Evolutionary conservation across 2,888 invertebrate species (phyloP).

Genomic region (Anticlea derivata): DNA sequence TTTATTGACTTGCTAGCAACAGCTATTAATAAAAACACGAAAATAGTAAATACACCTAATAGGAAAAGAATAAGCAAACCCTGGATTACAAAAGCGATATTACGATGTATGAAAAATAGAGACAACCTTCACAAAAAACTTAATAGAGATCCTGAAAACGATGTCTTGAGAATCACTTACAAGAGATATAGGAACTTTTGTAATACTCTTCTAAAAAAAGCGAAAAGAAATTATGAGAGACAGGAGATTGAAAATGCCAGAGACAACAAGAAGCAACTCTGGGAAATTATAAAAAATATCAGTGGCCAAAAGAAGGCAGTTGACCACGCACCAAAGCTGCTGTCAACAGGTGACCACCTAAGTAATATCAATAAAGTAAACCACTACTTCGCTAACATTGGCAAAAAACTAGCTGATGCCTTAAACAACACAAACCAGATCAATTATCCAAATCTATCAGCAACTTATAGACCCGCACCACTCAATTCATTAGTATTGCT

Average conservation of each 20-base stretch:
- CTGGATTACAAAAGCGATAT: slow-evolving; percentile 1
- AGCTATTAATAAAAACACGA: background rate
- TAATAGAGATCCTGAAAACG: slow-evolving; percentile 6
- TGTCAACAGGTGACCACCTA: background rate
- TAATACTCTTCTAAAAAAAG: slow-evolving; percentile 12
- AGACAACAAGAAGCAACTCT: slow-evolving; percentile 12
- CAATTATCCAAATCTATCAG: background rate
- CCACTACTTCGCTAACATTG: background rate
- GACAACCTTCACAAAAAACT: slow-evolving; percentile 12
- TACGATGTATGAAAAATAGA: slow-evolving; percentile 12
- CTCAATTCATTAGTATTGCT: background rate
- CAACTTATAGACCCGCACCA: no score
- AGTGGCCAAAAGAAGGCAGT: background rate
- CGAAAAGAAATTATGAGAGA: slow-evolving; percentile 10
- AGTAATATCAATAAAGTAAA: background rate
- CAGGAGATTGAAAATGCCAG: slow-evolving; percentile 7
- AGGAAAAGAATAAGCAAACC: background rate
- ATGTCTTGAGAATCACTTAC: slow-evolving; percentile 9
- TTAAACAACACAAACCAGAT: background rate
- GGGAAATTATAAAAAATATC: slow-evolving; percentile 12
- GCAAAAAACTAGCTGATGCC: background rate
- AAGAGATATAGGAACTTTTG: slow-evolving; percentile 20
- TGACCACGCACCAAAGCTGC: background rate
- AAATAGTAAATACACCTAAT: background rate
- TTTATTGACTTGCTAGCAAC: background rate